Percentiles rank a stretch among this genome's conserved stretches.
phyloP scores from a whole-genome alignment of 1,140 invertebrate genomes.

The Eupristina koningsbergeri region DNA sequence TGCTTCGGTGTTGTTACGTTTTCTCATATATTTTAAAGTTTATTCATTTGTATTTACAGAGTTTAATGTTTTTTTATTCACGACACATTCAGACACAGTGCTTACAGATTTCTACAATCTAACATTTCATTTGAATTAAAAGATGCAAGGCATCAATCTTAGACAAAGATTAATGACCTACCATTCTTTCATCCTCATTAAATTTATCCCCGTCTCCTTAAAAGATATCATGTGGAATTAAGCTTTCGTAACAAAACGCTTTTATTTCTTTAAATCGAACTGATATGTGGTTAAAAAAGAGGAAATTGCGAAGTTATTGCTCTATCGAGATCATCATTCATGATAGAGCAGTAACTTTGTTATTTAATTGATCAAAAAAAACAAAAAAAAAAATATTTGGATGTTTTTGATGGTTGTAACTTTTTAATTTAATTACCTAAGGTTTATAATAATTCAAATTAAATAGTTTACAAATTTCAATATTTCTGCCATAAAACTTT shows the following conservation, averaged over 20 bases:
- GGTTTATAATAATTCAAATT: no score
- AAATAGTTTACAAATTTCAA: no score
- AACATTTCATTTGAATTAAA: background rate
- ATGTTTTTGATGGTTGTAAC: no score
- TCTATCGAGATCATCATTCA: no score
- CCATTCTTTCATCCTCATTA: background rate
- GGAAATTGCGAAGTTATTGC: background rate
- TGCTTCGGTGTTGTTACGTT: background rate
- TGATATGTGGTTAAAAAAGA: background rate
- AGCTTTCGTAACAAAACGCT: background rate
- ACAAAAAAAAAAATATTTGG: no score
- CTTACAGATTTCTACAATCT: background rate
- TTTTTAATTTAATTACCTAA: no score
- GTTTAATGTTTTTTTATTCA: background rate
- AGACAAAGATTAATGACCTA: background rate
- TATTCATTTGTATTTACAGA: background rate
- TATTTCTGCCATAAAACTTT: no score
- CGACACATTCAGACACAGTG: background rate
- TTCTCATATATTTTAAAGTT: background rate
- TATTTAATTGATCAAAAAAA: no score
- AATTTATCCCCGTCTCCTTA: background rate
- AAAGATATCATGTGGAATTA: background rate
- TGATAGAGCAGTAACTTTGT: no score
- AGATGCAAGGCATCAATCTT: background rate
- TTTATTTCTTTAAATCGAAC: background rate